Percentiles rank a stretch among this genome's conserved stretches.
These are phyloP conservation scores for Drosophila bipectinata DNA, from an alignment of 1,140 invertebrate species.

Conservation along the genomic window DNA sequence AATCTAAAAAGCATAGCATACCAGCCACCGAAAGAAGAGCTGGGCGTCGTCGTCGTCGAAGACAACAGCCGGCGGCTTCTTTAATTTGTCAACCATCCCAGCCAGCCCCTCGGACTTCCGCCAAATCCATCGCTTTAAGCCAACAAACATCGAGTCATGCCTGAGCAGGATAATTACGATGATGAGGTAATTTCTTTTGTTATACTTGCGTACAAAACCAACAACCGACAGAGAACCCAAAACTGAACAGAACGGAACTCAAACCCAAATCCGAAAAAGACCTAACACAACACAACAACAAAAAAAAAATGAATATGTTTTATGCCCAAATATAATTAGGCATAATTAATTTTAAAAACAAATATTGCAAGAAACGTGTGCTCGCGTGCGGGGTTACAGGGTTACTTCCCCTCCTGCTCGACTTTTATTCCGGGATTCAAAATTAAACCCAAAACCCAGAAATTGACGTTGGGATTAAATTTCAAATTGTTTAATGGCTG, in stretches of 20 bases:
- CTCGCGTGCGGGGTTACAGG: slow-evolving; percentile 3
- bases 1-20: slow-evolving; percentile 38
- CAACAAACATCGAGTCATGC: slow-evolving; percentile 70
- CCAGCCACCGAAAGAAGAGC: neutral
- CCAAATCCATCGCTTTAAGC: slow-evolving; percentile 58
- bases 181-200: slow-evolving; percentile 82
- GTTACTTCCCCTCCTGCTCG: neutral
- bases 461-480: slow-evolving; percentile 22
- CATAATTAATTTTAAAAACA: slow-evolving; percentile 72
- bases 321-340: slow-evolving; percentile 64
- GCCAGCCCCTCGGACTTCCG: slow-evolving; percentile 32
- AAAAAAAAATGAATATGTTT: slow-evolving; percentile 55
- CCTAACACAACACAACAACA: slow-evolving; percentile 12
- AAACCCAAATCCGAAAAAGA: neutral
- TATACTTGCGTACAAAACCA: slow-evolving; percentile 24
- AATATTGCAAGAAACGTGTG: slow-evolving; percentile 61
- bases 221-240: slow-evolving; percentile 1
- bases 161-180: slow-evolving; percentile 83
- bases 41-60: neutral
- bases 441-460: slow-evolving; percentile 7
- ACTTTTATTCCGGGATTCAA: neutral
- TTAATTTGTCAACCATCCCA: slow-evolving; percentile 58
- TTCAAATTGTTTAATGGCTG: slow-evolving; percentile 45
- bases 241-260: slow-evolving; percentile 1
- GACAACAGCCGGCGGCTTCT: slow-evolving; percentile 46